Conservation (phyloP, 2,797 vertebrate species). For the Steatocranus sp. region DNA sequence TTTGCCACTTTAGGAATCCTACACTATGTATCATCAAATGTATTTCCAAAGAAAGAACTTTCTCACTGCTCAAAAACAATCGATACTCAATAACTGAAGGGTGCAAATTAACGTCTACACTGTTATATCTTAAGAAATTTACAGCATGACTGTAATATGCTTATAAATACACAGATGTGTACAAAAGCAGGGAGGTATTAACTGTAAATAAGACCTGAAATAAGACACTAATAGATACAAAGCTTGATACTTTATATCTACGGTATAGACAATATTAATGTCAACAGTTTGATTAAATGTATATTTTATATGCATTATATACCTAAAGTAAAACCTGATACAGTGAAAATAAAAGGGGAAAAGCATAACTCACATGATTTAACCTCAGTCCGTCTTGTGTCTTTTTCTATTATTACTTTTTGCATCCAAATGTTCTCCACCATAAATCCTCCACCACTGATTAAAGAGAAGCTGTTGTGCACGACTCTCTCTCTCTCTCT, state of each 20-base stretch:
- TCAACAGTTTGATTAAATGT: neutral
- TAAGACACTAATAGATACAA: neutral
- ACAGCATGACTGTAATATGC: neutral
- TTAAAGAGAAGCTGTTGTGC: constrained; percentile 5
- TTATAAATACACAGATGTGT: neutral
- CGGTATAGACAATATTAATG: neutral
- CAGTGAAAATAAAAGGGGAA: neutral
- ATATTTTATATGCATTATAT: neutral
- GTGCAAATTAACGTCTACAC: neutral
- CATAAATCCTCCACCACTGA: constrained; percentile 28
- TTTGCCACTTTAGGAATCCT: constrained; percentile 2
- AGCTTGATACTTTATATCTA: neutral
- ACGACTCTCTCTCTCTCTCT: neutral
- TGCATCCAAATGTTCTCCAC: constrained; percentile 18
- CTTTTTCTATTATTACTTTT: neutral
- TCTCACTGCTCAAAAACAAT: neutral
- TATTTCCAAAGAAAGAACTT: neutral
- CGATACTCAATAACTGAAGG: neutral
- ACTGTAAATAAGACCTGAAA: neutral
- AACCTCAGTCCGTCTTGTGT: neutral
- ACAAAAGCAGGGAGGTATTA: neutral
- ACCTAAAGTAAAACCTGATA: neutral
- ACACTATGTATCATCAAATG: neutral
- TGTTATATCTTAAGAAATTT: neutral
- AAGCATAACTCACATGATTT: constrained; percentile 42